These are phyloP conservation scores for Montipora foliosa DNA, from an alignment of 64 coral and sea anemone genomes.

Conservation along the genomic window DNA sequence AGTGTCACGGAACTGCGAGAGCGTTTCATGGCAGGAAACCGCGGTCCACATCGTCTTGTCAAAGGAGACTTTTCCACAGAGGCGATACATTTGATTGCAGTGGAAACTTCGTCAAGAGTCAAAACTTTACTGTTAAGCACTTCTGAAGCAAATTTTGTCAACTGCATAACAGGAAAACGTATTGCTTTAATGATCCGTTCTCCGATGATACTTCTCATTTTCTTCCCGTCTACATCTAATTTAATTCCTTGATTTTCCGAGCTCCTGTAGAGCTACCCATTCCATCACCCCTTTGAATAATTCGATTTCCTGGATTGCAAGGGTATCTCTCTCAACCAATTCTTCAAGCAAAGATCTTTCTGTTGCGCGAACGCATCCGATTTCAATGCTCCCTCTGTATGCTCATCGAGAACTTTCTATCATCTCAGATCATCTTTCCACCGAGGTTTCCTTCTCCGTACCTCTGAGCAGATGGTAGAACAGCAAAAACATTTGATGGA, in stretches of 20 bases:
- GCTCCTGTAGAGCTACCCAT: slow-evolving; percentile 48
- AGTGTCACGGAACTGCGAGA: not conserved
- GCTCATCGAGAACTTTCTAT: slow-evolving; percentile 69
- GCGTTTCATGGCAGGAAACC: not conserved
- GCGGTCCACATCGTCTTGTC: not conserved
- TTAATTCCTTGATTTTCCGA: slow-evolving; percentile 5
- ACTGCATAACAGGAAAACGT: slow-evolving; percentile 69
- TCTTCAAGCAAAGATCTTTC: slow-evolving; percentile 61
- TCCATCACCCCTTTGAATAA: slow-evolving; percentile 57
- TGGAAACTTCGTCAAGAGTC: slow-evolving; percentile 45
- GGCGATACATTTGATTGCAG: not conserved
- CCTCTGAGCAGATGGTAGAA: slow-evolving; percentile 47
- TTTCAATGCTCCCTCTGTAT: slow-evolving; percentile 8
- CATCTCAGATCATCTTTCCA: too few species aligned
- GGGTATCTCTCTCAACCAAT: slow-evolving; percentile 58
- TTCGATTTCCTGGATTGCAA: slow-evolving; percentile 58
- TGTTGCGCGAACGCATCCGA: slow-evolving; percentile 31
- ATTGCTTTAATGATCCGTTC: slow-evolving; percentile 42
- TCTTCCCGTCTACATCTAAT: not conserved
- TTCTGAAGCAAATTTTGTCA: slow-evolving; percentile 35
- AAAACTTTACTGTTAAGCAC: slow-evolving; percentile 66
- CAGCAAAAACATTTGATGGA: slow-evolving; percentile 50
- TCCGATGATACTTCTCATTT: slow-evolving; percentile 47
- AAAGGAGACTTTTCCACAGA: not conserved
- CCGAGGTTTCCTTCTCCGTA: slow-evolving; percentile 40